phyloP scores from a whole-genome alignment of 2,113 vertebrate genomes.

The Coptodon rendalli region DNA sequence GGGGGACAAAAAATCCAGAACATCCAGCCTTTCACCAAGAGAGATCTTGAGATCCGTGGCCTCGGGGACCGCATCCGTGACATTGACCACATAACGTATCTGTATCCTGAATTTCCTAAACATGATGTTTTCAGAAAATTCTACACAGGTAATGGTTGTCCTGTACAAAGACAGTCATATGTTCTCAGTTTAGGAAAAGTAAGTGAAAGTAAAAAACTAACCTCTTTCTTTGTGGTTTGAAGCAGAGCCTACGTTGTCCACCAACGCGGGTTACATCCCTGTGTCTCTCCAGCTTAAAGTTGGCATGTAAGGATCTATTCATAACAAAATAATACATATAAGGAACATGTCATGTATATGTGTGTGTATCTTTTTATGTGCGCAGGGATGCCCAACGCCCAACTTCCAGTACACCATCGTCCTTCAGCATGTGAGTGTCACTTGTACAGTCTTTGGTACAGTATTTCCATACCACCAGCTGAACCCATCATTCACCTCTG shows the following conservation, averaged over 20 bases:
- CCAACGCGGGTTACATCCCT: conserved; percentile 43
- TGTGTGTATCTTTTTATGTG: neutral
- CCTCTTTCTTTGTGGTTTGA: neutral
- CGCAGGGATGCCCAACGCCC: neutral
- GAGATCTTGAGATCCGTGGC: conserved; percentile 85
- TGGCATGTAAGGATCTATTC: conserved; percentile 38
- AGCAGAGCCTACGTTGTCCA: conserved; percentile 13
- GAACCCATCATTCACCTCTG: neutral
- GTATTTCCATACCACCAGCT: neutral
- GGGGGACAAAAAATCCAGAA: conserved; percentile 88
- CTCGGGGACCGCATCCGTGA: conserved; percentile 89
- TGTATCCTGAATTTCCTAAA: conserved; percentile 83
- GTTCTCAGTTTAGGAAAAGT: neutral
- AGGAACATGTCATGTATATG: neutral
- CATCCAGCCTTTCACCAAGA: conserved; percentile 91
- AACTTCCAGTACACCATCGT: neutral
- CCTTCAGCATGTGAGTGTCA: neutral
- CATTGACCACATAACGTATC: conserved; percentile 77
- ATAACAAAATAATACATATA: neutral
- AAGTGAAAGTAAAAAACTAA: neutral
- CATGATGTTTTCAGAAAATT: conserved; percentile 83
- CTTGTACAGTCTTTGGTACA: neutral
- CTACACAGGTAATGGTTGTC: conserved; percentile 78
- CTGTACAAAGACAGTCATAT: neutral
- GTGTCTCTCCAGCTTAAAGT: conserved; percentile 57